Conservation (phyloP, 2,113 vertebrate species). For the Enhydra lutris region DNA sequence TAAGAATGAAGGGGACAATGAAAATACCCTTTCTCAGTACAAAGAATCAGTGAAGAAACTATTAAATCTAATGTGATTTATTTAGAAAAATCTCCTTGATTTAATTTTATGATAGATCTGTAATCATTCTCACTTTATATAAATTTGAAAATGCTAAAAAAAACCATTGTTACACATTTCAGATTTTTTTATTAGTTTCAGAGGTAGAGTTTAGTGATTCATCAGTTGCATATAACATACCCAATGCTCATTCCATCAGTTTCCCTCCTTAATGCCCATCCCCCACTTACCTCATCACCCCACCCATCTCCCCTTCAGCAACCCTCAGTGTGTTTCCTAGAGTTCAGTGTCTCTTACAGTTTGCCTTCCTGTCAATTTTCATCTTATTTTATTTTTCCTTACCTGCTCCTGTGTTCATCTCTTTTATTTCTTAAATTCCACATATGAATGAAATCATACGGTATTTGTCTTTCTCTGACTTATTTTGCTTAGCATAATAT, state of each 20-base stretch:
- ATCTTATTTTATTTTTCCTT: neutral
- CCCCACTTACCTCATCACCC: neutral
- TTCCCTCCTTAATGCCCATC: neutral
- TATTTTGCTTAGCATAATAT: too few relatives aligned
- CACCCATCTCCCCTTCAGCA: neutral
- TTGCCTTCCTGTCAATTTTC: neutral
- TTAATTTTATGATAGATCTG: neutral
- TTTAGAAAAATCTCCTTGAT: neutral
- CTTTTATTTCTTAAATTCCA: too few relatives aligned
- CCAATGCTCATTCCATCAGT: neutral
- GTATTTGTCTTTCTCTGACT: neutral
- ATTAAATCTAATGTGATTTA: conserved; percentile 73
- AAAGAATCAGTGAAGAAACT: conserved; percentile 93
- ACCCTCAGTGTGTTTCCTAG: neutral
- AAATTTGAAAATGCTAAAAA: conserved; percentile 18
- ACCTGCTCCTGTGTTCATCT: neutral
- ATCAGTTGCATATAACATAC: neutral
- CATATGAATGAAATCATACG: neutral
- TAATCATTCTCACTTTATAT: neutral
- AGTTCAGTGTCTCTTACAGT: neutral
- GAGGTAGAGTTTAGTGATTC: neutral
- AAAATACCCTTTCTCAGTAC: conserved; percentile 86
- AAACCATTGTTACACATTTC: neutral
- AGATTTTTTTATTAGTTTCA: neutral
- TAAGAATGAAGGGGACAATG: conserved; percentile 92